Evolutionary conservation across 2,888 invertebrate species (phyloP).

Genomic region (Adineta ricciae): DNA sequence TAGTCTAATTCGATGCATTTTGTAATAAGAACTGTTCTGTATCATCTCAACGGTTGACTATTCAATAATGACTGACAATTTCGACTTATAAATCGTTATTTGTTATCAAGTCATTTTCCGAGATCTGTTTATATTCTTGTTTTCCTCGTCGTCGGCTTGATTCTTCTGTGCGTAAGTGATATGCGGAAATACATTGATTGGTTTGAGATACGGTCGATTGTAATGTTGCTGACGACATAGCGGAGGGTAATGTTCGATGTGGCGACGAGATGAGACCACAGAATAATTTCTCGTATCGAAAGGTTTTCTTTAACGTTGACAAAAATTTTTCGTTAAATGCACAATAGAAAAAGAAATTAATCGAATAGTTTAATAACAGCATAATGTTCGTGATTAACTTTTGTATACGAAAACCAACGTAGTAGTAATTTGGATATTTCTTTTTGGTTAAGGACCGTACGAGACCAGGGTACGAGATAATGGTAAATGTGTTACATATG

Average conservation of each 20-base stretch:
- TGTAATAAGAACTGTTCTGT: no score
- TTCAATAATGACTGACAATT: not conserved
- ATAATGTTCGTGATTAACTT: conserved; percentile 31
- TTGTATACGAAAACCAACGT: conserved; percentile 26
- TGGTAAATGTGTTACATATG: conserved; percentile 29
- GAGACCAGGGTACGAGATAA: conserved; percentile 28
- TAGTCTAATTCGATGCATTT: no score
- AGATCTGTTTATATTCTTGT: not conserved
- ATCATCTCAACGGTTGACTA: no score
- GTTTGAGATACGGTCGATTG: not conserved
- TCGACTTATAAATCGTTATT: not conserved
- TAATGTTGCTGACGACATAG: not conserved
- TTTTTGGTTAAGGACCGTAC: not conserved
- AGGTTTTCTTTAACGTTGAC: conserved; percentile 28
- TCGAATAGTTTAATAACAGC: conserved; percentile 36
- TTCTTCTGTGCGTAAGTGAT: not conserved
- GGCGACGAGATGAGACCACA: not conserved
- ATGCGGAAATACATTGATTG: not conserved
- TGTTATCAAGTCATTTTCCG: not conserved
- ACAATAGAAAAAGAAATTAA: conserved; percentile 46
- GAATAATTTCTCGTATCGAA: not conserved
- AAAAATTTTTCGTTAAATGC: conserved; percentile 39
- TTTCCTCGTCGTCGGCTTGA: not conserved
- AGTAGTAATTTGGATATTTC: conserved; percentile 23
- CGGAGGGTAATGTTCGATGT: not conserved